Conservation (phyloP, 2,888 invertebrate genomes). For the Listrodromus nycthemerus region DNA sequence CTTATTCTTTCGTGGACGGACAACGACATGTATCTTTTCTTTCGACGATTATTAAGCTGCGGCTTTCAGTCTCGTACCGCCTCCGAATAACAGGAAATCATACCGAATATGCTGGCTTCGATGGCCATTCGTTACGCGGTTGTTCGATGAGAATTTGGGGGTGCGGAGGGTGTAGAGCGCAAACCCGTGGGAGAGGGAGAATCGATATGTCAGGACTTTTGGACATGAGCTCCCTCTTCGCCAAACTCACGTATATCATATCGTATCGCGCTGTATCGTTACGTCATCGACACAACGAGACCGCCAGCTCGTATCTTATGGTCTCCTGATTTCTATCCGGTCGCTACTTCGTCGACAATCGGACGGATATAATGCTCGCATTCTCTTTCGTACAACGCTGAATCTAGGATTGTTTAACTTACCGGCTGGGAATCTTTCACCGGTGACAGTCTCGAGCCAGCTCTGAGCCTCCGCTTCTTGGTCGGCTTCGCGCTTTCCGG, state of each 20-base stretch:
- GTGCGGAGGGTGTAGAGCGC: neutral
- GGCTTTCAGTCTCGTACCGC: constrained; percentile 78
- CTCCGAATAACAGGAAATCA: constrained; percentile 76
- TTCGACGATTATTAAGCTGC: constrained; percentile 46
- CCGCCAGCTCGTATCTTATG: constrained; percentile 52
- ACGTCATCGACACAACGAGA: neutral
- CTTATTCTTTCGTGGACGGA: constrained; percentile 32
- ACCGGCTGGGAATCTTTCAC: constrained; percentile 90
- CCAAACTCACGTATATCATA: neutral
- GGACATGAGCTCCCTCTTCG: neutral
- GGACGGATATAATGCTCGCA: constrained; percentile 11
- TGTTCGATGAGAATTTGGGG: constrained; percentile 50
- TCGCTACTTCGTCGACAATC: constrained; percentile 57
- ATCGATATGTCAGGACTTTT: constrained; percentile 42
- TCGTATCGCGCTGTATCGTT: constrained; percentile 4
- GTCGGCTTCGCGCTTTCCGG: constrained; percentile 92
- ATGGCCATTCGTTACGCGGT: constrained; percentile 22
- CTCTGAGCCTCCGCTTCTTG: constrained; percentile 92
- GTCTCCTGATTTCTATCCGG: constrained; percentile 64
- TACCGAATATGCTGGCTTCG: constrained; percentile 54
- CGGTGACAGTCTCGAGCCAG: constrained; percentile 94
- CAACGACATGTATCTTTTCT: constrained; percentile 42
- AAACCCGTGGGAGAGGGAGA: constrained; percentile 12
- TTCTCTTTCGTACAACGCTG: neutral
- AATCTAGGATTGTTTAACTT: constrained; percentile 52